Evolutionary conservation across 1,140 invertebrate genomes (phyloP).

Genomic region (Drosophila sturtevanti): DNA sequence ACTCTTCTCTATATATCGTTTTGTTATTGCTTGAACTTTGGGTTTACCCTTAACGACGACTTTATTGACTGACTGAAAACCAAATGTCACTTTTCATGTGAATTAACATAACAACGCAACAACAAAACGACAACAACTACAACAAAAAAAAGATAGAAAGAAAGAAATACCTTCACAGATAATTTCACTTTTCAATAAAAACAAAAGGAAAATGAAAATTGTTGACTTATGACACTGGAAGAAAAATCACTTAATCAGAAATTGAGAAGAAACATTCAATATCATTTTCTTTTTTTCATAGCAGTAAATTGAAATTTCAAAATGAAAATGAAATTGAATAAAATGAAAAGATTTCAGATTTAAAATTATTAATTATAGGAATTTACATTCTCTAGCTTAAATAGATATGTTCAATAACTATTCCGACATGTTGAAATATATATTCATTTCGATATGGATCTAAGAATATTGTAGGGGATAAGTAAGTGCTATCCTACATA

Average conservation of each 20-base stretch:
- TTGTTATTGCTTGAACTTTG: neutral
- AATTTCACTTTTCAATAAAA: slow-evolving; percentile 71
- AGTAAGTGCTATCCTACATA: no score
- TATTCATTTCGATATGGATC: no score
- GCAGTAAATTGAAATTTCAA: neutral
- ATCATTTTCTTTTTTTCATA: neutral
- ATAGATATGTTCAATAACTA: no score
- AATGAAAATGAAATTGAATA: no score
- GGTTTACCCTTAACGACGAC: slow-evolving; percentile 28
- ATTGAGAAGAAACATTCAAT: neutral
- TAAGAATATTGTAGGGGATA: no score
- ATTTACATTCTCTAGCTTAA: no score
- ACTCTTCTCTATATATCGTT: slow-evolving; percentile 23
- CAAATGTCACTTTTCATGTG: slow-evolving; percentile 58
- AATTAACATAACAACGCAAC: slow-evolving; percentile 55
- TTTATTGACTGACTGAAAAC: slow-evolving; percentile 34
- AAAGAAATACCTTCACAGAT: slow-evolving; percentile 12
- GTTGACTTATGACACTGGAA: slow-evolving; percentile 37
- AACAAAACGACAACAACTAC: slow-evolving; percentile 33
- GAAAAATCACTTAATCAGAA: neutral
- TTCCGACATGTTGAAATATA: no score
- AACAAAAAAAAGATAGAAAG: neutral
- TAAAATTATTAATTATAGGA: no score
- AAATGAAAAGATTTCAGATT: no score
- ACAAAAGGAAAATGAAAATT: slow-evolving; percentile 70